Evolutionary conservation across 2,797 vertebrate species (phyloP), one percentile per base, ranked within the genome.

Genomic region (Ptychadena robeensis): DNA sequence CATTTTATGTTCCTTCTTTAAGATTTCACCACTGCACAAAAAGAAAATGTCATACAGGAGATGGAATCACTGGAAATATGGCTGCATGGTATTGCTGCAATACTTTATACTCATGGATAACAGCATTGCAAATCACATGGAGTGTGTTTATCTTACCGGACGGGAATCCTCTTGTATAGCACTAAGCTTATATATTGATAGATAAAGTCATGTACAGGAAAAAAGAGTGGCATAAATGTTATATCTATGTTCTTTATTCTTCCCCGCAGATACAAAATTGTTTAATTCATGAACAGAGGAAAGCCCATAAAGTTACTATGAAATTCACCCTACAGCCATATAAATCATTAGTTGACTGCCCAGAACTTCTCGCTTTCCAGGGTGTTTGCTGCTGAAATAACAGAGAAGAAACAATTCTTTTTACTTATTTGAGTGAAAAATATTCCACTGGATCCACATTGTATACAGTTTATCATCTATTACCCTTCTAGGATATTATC

Each of bases 221-320:
- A 89, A 89, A 91, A 87, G 86, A 90, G 88, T 88, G 82, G 86
- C 78, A 69, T 68, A 79, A 68, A 67, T 65, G 76, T 68, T 90
- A 88, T 88, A 88, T 89, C 91, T 90, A 88, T 76, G 86, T 90
- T 86, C 90, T 90, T 90, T 91, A 92, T 92, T 90, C 89, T 90
- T 91, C 91, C 91, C 90, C 88, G 84, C 90, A 91, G 91, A 69
- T 86, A 91, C 89, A 85, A 32, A 4, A 87, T 88, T 87, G 89
- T 86, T 85, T 90, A 90, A 93, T 92, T 92, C 89, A 91, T 89
- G 88, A 91, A 87, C 87, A 85, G 86, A 87, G 89, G 90, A 90
- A 89, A 90, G 87, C 86, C 79, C 86, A 86, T 72, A 90, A 89
- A 91, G 82, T 90, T 92, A 88, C 81, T 83, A 86, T 88, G 84